These are phyloP conservation scores for Amphipoea lucens DNA, from an alignment of 2,888 invertebrate genomes.

Conservation along the genomic window DNA sequence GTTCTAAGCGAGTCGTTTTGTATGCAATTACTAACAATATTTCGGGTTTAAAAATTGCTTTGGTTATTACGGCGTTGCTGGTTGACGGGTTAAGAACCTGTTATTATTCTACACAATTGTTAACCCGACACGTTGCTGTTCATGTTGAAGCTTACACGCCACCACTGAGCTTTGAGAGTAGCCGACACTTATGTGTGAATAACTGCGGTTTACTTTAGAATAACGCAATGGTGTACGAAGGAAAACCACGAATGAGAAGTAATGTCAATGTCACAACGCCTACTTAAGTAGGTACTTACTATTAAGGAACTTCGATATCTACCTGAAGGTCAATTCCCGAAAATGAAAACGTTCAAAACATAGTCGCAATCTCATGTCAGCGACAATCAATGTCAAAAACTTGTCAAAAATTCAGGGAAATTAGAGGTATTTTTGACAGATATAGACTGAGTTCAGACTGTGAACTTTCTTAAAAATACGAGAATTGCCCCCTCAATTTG, in stretches of 20 bases:
- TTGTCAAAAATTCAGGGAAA: background rate
- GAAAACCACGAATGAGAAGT: background rate
- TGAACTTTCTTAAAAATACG: background rate
- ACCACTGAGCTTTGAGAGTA: conserved; percentile 24
- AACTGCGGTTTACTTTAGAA: conserved; percentile 13
- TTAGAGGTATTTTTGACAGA: background rate
- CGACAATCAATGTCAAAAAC: no score
- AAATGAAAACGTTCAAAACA: background rate
- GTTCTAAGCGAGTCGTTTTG: conserved; percentile 18
- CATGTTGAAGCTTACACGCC: conserved; percentile 21
- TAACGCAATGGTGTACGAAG: background rate
- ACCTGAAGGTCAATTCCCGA: background rate
- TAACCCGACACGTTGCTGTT: conserved; percentile 25
- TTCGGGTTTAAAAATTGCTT: conserved; percentile 12
- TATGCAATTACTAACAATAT: conserved; percentile 10
- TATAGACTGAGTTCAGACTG: background rate
- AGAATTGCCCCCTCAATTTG: background rate
- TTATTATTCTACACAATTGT: conserved; percentile 42
- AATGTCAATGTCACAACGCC: background rate
- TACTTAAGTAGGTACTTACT: background rate
- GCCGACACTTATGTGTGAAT: conserved; percentile 10
- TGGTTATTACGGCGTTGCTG: conserved; percentile 11
- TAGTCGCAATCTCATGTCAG: background rate
- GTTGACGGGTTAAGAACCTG: conserved; percentile 16
- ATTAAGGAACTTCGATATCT: background rate